Percentiles rank a stretch among this genome's conserved stretches.
Evolutionary conservation across 2,888 invertebrate genomes (phyloP).

Genomic region (Fragum fragum): DNA sequence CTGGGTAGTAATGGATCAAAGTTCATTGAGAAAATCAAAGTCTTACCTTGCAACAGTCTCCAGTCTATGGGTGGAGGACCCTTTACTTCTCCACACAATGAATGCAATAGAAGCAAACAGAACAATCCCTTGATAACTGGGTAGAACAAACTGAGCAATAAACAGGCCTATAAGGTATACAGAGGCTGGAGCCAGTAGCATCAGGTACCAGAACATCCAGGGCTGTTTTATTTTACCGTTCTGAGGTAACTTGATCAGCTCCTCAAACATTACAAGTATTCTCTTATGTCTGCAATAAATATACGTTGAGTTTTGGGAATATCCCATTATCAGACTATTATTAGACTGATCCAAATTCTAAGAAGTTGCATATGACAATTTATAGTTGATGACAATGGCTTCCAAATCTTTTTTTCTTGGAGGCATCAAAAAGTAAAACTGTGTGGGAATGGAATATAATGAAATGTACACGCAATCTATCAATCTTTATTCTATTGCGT

Average conservation of each 20-base stretch:
- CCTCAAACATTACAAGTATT: slow-evolving; percentile 68
- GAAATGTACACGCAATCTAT: too few relatives aligned
- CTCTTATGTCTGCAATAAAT: slow-evolving; percentile 72
- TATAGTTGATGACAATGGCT: too few relatives aligned
- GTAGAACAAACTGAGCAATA: slow-evolving; percentile 56
- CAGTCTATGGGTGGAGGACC: slow-evolving; percentile 76
- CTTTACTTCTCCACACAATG: slow-evolving; percentile 53
- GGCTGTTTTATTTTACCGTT: slow-evolving; percentile 68
- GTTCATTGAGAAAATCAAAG: not conserved
- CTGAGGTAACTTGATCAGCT: slow-evolving; percentile 57
- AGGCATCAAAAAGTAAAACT: too few relatives aligned
- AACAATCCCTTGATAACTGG: slow-evolving; percentile 73
- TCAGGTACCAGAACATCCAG: slow-evolving; percentile 77
- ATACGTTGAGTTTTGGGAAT: too few relatives aligned
- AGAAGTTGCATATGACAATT: too few relatives aligned
- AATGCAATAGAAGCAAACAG: slow-evolving; percentile 65
- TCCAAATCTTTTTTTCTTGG: too few relatives aligned
- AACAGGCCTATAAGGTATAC: slow-evolving; percentile 67
- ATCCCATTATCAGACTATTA: too few relatives aligned
- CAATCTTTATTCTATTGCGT: too few relatives aligned
- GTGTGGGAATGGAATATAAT: too few relatives aligned
- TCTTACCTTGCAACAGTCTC: slow-evolving; percentile 80
- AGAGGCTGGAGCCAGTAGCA: slow-evolving; percentile 75
- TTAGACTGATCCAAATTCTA: too few relatives aligned
- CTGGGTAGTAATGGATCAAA: not conserved